Evolutionary conservation across 2,888 invertebrate species (phyloP), one percentile per base, ranked within the genome.

Genomic region (Synanthedon vespiformis): DNA sequence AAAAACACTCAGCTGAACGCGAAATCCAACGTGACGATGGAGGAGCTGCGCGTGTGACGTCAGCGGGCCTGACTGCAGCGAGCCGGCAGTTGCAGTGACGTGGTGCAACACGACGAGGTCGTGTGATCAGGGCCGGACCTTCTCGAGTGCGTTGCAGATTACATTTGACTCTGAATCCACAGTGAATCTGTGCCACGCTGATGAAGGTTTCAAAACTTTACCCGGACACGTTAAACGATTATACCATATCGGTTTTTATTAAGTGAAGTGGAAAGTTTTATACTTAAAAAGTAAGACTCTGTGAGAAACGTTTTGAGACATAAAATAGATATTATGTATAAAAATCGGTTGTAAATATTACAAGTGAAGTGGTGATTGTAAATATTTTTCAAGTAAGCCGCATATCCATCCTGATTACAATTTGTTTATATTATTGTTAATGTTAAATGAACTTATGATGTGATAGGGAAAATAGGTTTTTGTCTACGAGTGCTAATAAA

Each of bases 21-120:
- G 22, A 90, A 90, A 64, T 88, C 88, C 53, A 85, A 84, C 52
- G 79, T 88, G 57, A 88, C 91, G 61, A 94, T 94, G 93, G 94
- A 95, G 84, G 94, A 94, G 80, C 70, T 94, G 83, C 85, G 94
- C 56, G 94, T 95, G 93, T 95, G 94, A 94, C 94, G 91, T 74
- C 88, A 88, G 79, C 74, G 87, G 63, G 87, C 87, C 74, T 88
- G 88, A 88, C 88, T 88, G 84, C 88, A 85, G 66, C 85, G 87
- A 41, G 73, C 88, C 78, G 87, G 84, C 72, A 88, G 88, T 75
- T 88, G 87, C 85, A 81, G 88, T 62, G 88, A 87, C 69, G 75
- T 86, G 63, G 79, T 71, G 52, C 85, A 85, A 56, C 85, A 85
- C 61, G 87, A 87, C 64, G 87, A 87, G 72, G 82, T 87, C 74